Percentiles rank a stretch among this genome's conserved stretches.
Evolutionary conservation across 2,888 invertebrate genomes (phyloP).

Genomic region (Julus scanicus): DNA sequence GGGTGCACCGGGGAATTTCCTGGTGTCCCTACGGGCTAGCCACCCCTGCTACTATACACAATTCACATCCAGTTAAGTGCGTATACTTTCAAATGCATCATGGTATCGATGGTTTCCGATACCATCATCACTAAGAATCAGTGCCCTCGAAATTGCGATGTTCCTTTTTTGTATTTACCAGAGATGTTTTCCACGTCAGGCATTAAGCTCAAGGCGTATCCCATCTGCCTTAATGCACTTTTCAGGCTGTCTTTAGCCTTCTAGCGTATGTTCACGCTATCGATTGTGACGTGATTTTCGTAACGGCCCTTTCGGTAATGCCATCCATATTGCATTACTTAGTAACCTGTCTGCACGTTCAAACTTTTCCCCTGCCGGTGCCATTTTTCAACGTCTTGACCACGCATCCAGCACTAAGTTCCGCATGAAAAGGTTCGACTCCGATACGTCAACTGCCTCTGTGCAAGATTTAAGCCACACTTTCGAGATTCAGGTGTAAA

Average conservation of each 20-base stretch:
- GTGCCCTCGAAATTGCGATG: too few relatives aligned
- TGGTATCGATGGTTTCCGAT: too few relatives aligned
- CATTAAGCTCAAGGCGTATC: too few relatives aligned
- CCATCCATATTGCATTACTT: slow-evolving; percentile 2
- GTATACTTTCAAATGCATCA: too few relatives aligned
- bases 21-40: too few relatives aligned
- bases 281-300: slow-evolving; percentile 12
- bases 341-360: background rate
- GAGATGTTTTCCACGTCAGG: too few relatives aligned
- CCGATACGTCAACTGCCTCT: background rate
- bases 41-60: too few relatives aligned
- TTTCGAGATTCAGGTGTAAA: background rate
- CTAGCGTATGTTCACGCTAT: background rate
- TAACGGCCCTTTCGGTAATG: background rate
- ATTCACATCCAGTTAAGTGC: too few relatives aligned
- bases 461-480: background rate
- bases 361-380: background rate
- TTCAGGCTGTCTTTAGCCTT: background rate
- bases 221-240: background rate
- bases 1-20: too few relatives aligned
- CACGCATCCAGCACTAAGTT: slow-evolving; percentile 10
- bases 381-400: slow-evolving; percentile 33
- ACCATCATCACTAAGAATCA: too few relatives aligned
- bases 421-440: background rate
- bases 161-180: too few relatives aligned